These are phyloP conservation scores for Microplitis mediator DNA, from an alignment of 1,140 invertebrate species.

Conservation along the genomic window DNA sequence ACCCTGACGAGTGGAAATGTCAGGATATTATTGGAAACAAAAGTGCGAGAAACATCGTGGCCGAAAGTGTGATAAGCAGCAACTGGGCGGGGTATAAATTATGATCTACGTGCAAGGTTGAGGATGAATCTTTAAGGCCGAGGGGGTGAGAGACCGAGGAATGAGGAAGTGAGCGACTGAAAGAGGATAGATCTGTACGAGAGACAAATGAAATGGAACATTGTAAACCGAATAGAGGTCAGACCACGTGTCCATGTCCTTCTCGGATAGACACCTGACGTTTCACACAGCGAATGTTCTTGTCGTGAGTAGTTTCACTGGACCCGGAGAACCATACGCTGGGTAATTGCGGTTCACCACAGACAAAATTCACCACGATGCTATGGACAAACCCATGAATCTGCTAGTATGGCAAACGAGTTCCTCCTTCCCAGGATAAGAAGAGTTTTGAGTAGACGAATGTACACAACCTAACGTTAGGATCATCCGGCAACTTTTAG, in stretches of 20 bases:
- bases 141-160: no score
- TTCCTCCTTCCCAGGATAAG: background rate
- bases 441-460: background rate
- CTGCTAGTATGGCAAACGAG: background rate
- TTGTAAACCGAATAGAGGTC: slow-evolving; percentile 8
- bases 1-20: slow-evolving; percentile 3
- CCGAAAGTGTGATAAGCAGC: background rate
- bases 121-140: no score
- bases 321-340: slow-evolving; percentile 38
- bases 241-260: slow-evolving; percentile 11
- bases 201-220: no score
- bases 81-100: no score
- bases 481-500: no score
- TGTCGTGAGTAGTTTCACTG: slow-evolving; percentile 39
- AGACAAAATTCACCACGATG: slow-evolving; percentile 36
- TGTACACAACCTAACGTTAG: no score
- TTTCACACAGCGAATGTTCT: slow-evolving; percentile 45
- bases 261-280: slow-evolving; percentile 39
- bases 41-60: background rate
- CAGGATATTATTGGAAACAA: slow-evolving; percentile 15
- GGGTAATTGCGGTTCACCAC: slow-evolving; percentile 57
- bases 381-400: slow-evolving; percentile 3
- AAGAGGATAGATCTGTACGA: no score
- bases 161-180: no score
- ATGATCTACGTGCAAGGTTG: no score